Conservation (phyloP, 1,140 invertebrate species). For the Heterodera schachtii region DNA sequence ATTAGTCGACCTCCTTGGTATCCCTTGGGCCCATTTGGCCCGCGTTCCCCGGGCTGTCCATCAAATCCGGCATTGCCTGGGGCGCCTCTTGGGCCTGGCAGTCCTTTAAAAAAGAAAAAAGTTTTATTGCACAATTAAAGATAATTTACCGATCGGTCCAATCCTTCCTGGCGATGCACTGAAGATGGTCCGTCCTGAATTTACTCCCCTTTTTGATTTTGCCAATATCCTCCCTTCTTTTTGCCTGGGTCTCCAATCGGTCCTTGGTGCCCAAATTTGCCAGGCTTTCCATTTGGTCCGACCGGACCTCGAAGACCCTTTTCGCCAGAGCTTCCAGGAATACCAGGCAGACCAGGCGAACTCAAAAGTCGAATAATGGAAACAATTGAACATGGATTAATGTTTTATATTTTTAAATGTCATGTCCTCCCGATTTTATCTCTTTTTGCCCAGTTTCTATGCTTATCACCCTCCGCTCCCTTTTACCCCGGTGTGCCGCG, state of each 20-base stretch:
- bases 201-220: neutral
- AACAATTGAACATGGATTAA: neutral
- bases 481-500: constrained; percentile 16
- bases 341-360: constrained; percentile 18
- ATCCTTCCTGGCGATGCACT: neutral
- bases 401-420: neutral
- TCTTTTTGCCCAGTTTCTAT: too few relatives aligned
- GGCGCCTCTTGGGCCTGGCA: constrained; percentile 20
- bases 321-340: constrained; percentile 13
- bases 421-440: too few relatives aligned
- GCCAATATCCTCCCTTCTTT: neutral
- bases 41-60: constrained; percentile 29
- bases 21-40: constrained; percentile 5
- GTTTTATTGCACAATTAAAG: neutral
- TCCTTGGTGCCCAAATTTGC: neutral
- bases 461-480: too few relatives aligned
- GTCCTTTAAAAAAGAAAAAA: constrained; percentile 14
- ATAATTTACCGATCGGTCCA: neutral
- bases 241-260: constrained; percentile 19
- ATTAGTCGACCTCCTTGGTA: constrained; percentile 15
- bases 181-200: constrained; percentile 4
- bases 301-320: constrained; percentile 7
- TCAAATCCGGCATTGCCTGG: constrained; percentile 24
- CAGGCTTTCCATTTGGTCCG: neutral
- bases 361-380: constrained; percentile 10